phyloP scores from a whole-genome alignment of 2,797 vertebrate species.

The Aulostomus chinensis region DNA sequence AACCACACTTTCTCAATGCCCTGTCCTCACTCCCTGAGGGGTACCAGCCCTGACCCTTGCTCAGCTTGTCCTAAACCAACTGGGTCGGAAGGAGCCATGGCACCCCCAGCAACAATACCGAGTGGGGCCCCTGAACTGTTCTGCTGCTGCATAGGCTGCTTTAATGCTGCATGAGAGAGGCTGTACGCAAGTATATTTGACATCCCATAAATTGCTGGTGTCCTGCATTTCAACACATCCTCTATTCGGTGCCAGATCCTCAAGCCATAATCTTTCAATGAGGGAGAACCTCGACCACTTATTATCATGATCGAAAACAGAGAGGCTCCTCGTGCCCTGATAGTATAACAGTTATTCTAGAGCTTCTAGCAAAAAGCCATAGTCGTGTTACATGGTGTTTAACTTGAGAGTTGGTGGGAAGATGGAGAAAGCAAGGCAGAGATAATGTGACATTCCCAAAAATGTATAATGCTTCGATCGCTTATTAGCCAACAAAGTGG shows the following conservation, averaged over 20 bases:
- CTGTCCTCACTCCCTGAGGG: slow-evolving; percentile 54
- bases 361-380: too few species aligned
- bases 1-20: slow-evolving; percentile 17
- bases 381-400: slow-evolving; percentile 51
- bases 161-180: slow-evolving; percentile 43
- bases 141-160: slow-evolving; percentile 17
- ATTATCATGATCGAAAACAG: slow-evolving; percentile 89
- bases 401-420: slow-evolving; percentile 37
- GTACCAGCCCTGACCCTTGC: slow-evolving; percentile 62
- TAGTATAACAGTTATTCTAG: slow-evolving; percentile 53
- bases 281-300: slow-evolving; percentile 82
- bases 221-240: slow-evolving; percentile 78
- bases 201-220: slow-evolving; percentile 93
- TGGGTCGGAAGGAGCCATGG: slow-evolving; percentile 62
- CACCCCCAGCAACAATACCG: slow-evolving; percentile 52
- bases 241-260: slow-evolving; percentile 89
- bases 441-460: too few species aligned
- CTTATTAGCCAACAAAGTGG: too few species aligned
- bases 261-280: slow-evolving; percentile 93
- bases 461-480: too few species aligned
- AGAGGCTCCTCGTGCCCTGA: slow-evolving; percentile 55
- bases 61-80: slow-evolving; percentile 64
- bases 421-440: slow-evolving; percentile 40
- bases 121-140: slow-evolving; percentile 24
- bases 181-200: slow-evolving; percentile 83